Conservation (phyloP, 2,888 invertebrate genomes). For the Hipparchia sbordonii region DNA sequence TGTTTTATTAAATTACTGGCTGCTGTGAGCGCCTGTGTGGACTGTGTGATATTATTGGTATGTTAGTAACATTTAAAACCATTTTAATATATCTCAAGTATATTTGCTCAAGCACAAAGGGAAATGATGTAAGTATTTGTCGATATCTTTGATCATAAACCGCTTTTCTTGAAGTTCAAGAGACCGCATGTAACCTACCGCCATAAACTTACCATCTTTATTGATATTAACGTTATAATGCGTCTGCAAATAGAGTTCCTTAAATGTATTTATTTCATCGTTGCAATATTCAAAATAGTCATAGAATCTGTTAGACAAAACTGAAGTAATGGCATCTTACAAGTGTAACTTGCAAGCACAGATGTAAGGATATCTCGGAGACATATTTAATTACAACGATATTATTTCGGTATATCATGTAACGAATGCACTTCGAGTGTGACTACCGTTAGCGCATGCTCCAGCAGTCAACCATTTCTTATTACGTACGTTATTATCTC, state of each 20-base stretch:
- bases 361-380: constrained; percentile 35
- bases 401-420: constrained; percentile 66
- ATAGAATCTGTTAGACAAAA: not conserved
- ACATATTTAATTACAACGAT: constrained; percentile 40
- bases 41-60: too few relatives aligned
- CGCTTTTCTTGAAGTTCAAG: constrained; percentile 60
- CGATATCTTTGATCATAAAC: constrained; percentile 50
- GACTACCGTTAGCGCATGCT: constrained; percentile 74
- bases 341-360: constrained; percentile 9
- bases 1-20: too few relatives aligned
- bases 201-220: constrained; percentile 67
- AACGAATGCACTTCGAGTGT: constrained; percentile 68
- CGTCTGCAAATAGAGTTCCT: not conserved
- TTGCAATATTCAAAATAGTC: not conserved
- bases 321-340: not conserved
- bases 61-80: not conserved
- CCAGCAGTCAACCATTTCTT: constrained; percentile 66
- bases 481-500: constrained; percentile 51
- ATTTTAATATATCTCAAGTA: not conserved
- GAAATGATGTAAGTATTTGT: constrained; percentile 61
- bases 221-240: constrained; percentile 52
- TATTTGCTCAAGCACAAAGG: constrained; percentile 40
- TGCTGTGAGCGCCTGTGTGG: too few relatives aligned
- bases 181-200: constrained; percentile 54
- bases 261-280: not conserved